A percentile compares a stretch with the other conserved stretches of the same genome.
Conservation (phyloP, 2,797 vertebrate species). For the Dendrocincla fuliginosa region DNA sequence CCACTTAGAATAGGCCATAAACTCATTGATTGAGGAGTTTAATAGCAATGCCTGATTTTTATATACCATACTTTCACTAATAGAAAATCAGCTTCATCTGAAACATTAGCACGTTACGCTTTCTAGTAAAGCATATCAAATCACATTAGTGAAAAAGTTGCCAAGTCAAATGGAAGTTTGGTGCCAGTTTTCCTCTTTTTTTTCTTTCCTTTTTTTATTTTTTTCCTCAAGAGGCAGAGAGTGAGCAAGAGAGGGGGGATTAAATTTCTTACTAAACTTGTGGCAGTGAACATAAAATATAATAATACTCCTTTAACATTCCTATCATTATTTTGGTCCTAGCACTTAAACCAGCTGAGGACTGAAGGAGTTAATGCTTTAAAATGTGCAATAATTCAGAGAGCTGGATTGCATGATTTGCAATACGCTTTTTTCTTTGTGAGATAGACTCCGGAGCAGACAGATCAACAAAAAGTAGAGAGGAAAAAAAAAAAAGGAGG, state of each 20-base stretch:
- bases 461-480: neutral
- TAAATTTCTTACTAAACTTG: constrained; percentile 70
- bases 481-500: rapidly evolving
- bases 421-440: neutral
- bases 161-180: constrained; percentile 70
- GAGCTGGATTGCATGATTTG: neutral
- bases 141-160: constrained; percentile 70
- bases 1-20: constrained; percentile 63
- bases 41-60: constrained; percentile 60
- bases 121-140: constrained; percentile 72
- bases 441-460: constrained; percentile 27
- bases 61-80: constrained; percentile 68
- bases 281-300: constrained; percentile 66
- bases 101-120: constrained; percentile 74
- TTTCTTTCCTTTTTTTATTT: neutral
- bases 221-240: neutral
- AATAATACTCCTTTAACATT: constrained; percentile 67
- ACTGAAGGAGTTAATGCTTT: constrained; percentile 55
- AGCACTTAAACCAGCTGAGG: neutral
- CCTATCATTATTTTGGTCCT: constrained; percentile 51
- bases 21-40: constrained; percentile 60
- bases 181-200: constrained; percentile 45
- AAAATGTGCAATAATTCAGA: constrained; percentile 26
- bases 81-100: constrained; percentile 70
- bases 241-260: constrained; percentile 7